Evolutionary conservation across 1,140 invertebrate genomes (phyloP).

Genomic region (Neoseiulus cucumeris): DNA sequence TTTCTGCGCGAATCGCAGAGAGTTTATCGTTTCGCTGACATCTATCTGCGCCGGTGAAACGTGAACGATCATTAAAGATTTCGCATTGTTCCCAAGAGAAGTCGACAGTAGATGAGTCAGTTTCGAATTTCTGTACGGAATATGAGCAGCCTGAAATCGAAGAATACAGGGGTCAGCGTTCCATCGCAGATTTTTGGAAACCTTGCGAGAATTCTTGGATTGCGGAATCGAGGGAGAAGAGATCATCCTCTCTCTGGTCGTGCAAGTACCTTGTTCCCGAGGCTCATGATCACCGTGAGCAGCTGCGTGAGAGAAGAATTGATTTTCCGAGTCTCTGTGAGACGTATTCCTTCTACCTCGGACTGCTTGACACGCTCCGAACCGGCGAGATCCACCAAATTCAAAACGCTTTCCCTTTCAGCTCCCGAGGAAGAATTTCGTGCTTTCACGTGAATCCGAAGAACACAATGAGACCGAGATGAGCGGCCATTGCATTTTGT

Average conservation of each 20-base stretch:
- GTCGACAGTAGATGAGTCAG: constrained; percentile 37
- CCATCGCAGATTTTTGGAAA: not conserved
- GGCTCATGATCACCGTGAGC: not conserved
- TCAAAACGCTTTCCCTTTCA: constrained; percentile 36
- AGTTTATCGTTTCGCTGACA: constrained; percentile 31
- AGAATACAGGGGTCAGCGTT: not conserved
- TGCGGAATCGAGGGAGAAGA: not conserved
- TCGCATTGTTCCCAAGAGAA: constrained; percentile 36
- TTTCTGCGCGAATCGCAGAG: constrained; percentile 25
- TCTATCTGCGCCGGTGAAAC: constrained; percentile 34
- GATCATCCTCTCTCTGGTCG: not conserved
- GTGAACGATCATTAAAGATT: constrained; percentile 39
- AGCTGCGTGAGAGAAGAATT: constrained; percentile 30
- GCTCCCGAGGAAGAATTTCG: constrained; percentile 31
- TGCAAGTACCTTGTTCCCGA: not conserved
- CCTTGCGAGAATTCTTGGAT: not conserved
- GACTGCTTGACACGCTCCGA: constrained; percentile 67
- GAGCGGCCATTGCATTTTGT: constrained; percentile 34
- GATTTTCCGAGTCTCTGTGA: constrained; percentile 70
- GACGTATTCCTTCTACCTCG: constrained; percentile 42
- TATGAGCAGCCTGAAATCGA: constrained; percentile 17
- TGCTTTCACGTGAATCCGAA: constrained; percentile 30
- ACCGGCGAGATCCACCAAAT: constrained; percentile 79
- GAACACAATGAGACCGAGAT: constrained; percentile 63
- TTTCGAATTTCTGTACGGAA: constrained; percentile 35